These are phyloP conservation scores for Pangasius larnaudii DNA, from an alignment of 2,797 vertebrate species.

Conservation along the genomic window DNA sequence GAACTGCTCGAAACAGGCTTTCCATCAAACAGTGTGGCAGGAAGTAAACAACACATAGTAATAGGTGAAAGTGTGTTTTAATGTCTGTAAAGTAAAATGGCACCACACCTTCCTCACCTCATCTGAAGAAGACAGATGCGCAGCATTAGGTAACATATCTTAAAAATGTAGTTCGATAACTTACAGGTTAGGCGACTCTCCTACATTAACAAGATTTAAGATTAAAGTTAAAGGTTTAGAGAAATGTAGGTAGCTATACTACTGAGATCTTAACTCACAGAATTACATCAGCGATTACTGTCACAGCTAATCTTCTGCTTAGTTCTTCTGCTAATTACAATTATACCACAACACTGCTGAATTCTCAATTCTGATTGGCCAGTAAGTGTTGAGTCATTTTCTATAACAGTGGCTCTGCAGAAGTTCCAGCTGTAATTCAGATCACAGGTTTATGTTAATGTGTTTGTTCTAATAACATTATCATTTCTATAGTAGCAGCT, in stretches of 20 bases:
- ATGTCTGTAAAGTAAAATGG: not conserved
- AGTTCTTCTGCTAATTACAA: not conserved
- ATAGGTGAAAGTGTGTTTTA: not conserved
- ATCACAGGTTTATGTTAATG: not conserved
- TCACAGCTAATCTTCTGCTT: not conserved
- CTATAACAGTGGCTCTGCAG: not conserved
- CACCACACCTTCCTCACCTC: not conserved
- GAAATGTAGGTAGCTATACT: not conserved
- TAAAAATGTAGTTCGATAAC: not conserved
- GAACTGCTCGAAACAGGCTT: not conserved
- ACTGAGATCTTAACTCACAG: not conserved
- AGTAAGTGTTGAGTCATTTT: not conserved
- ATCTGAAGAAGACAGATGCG: not conserved
- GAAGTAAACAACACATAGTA: slow-evolving; percentile 11
- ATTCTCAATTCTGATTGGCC: not conserved
- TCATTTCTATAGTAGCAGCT: not conserved
- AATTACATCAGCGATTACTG: not conserved
- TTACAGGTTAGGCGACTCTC: not conserved
- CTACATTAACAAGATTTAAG: not conserved
- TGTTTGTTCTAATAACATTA: no score
- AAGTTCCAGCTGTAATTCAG: not conserved
- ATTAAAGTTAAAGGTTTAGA: not conserved
- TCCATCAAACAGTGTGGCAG: not conserved
- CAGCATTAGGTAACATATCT: not conserved
- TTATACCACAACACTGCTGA: not conserved